Percentiles rank a stretch among this genome's conserved stretches.
These are phyloP conservation scores for Callithrix jacchus DNA, from an alignment of 2,113 vertebrate genomes.

Conservation along the genomic window DNA sequence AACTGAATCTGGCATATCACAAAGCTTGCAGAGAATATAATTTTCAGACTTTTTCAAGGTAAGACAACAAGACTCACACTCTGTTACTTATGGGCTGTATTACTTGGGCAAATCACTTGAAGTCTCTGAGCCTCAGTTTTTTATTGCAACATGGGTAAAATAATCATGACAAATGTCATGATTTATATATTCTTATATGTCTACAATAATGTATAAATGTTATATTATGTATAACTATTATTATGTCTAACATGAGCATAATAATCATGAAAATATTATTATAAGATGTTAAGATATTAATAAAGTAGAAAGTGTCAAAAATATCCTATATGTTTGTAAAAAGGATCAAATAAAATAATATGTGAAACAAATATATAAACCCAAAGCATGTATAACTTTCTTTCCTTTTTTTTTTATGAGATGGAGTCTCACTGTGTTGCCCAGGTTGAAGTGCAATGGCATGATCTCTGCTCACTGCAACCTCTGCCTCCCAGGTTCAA, in stretches of 20 bases:
- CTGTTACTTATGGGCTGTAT: background rate
- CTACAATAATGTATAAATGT: background rate
- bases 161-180: background rate
- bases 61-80: background rate
- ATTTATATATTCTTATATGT: background rate
- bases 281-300: background rate
- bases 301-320: background rate
- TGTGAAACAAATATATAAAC: background rate
- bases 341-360: background rate
- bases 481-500: no score
- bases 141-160: background rate
- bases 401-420: no score
- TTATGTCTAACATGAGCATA: background rate
- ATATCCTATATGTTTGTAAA: background rate
- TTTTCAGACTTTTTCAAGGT: background rate
- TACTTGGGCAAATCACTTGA: background rate
- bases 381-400: background rate
- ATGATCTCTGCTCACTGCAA: no score
- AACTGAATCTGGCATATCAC: background rate
- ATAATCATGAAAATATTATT: background rate
- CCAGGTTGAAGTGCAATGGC: no score
- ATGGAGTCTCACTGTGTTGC: no score
- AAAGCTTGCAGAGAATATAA: background rate
- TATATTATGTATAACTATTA: background rate
- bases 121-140: slow-evolving; percentile 11